These are phyloP conservation scores for Prunella fulvescens DNA, from an alignment of 2,113 vertebrate genomes.

Conservation along the genomic window DNA sequence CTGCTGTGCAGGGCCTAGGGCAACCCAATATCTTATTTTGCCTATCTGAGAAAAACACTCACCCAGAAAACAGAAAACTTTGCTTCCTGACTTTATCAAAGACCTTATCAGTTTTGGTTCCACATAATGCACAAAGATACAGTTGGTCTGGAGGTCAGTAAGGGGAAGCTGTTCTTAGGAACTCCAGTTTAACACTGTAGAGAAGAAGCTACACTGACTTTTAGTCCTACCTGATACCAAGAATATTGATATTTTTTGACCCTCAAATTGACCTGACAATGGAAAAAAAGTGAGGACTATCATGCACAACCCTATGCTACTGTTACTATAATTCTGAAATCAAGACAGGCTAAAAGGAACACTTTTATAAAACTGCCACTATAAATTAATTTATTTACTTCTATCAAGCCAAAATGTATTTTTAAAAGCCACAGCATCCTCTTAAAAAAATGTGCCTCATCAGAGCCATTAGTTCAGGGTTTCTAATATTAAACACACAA, in stretches of 20 bases:
- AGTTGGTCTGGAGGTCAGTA: neutral
- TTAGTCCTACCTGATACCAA: neutral
- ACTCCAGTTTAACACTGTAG: neutral
- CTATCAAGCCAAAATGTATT: conserved; percentile 1
- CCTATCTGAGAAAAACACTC: neutral
- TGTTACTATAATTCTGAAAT: neutral
- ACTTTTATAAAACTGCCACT: neutral
- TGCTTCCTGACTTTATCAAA: neutral
- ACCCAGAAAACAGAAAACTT: neutral
- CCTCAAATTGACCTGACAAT: neutral
- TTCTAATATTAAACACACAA: conserved; percentile 18
- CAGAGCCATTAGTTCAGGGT: conserved; percentile 7
- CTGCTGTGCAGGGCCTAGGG: too few relatives aligned
- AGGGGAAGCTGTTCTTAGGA: neutral
- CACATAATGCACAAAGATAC: neutral
- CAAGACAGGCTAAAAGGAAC: neutral
- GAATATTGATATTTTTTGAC: neutral
- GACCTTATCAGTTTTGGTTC: neutral
- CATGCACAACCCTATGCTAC: neutral
- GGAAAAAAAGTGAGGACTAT: neutral
- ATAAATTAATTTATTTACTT: neutral
- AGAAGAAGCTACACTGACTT: neutral
- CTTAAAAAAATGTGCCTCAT: conserved; percentile 18
- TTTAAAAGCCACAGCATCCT: conserved; percentile 41
- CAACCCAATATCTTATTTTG: neutral